Evolutionary conservation across 1,140 invertebrate species (phyloP), one percentile per base, ranked within the genome.

Genomic region (Chelonus insularis): DNA sequence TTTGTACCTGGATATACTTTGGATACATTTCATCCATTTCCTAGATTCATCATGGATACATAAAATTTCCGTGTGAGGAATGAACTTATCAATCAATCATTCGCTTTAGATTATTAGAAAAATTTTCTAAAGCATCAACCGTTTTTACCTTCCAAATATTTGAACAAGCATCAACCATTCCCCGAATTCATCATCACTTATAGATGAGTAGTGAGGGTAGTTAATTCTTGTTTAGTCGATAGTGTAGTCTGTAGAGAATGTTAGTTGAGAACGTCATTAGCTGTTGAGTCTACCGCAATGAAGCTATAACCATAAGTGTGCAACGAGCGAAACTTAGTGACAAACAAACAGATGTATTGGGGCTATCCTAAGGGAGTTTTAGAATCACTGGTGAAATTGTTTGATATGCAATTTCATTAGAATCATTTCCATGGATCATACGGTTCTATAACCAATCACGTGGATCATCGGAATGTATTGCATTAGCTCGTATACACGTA

Each of bases 261-360:
- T n/a, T 50, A 4, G 47, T 65, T 39, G 60, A 61, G 57, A 60
- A 64, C 59, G 64, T 71, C 72, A 69, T 72, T 69, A 71, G 65
- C 52, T 29, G 21, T 32, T 43, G 16, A 57, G 37, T 41, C 39
- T 52, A 43, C 55, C 62, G 62, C 45, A 50, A 50, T 50, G 55
- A 67, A 48, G 63, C 63, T 37, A 68, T 70, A 70, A 70, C 70
- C 70, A 65, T 72, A 69, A 73, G 73, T 66, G 66, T 39, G 50
- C 59, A 56, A 73, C 63, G 61, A 68, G 66, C 43, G 59, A 60
- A 57, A 55, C 54, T 52, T 18, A 55, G 37, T 37, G 45, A 36
- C 23, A 32, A 50, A 66, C 59, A 67, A 68, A 72, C 57, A 69
- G 66, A 70, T 65, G 57, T 29, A 29, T 29, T 29, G 25, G 3